A percentile compares a stretch with the other conserved stretches of the same genome.
Conservation (phyloP, 2,797 vertebrate species). For the Liasis olivaceus region DNA sequence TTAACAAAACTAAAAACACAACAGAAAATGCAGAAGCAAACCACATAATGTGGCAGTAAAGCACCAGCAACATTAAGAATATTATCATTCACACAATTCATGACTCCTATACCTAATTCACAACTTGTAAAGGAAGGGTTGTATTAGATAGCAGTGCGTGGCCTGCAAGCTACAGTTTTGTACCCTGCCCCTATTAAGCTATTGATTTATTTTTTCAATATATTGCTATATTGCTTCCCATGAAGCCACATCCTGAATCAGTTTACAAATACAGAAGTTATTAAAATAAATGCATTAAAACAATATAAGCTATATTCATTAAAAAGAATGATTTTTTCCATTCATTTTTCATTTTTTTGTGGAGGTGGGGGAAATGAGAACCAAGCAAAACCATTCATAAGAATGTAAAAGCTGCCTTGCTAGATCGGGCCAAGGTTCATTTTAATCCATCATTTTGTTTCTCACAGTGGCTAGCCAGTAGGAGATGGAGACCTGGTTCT, state of each 20-base stretch:
- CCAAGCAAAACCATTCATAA: not conserved
- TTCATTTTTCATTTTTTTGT: not conserved
- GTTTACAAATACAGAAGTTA: not conserved
- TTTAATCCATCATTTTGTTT: not conserved
- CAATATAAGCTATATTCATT: not conserved
- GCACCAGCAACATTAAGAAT: not conserved
- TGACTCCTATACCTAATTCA: not conserved
- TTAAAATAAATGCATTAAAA: not conserved
- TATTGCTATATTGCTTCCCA: not conserved
- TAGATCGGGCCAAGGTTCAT: not conserved
- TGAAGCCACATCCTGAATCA: not conserved
- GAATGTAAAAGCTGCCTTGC: not conserved
- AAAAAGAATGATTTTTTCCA: not conserved
- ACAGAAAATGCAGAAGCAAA: not conserved
- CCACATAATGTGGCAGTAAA: not conserved
- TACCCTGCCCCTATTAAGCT: not conserved
- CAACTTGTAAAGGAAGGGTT: not conserved
- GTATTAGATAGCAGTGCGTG: not conserved
- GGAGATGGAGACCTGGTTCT: not conserved
- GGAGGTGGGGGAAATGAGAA: not conserved
- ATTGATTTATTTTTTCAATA: not conserved
- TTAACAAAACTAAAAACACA: not conserved
- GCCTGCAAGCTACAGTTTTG: not conserved
- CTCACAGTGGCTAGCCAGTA: not conserved
- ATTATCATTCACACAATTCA: not conserved